Conservation (phyloP, 92 coral and sea anemone genomes). For the Palythoa caribaeorum region DNA sequence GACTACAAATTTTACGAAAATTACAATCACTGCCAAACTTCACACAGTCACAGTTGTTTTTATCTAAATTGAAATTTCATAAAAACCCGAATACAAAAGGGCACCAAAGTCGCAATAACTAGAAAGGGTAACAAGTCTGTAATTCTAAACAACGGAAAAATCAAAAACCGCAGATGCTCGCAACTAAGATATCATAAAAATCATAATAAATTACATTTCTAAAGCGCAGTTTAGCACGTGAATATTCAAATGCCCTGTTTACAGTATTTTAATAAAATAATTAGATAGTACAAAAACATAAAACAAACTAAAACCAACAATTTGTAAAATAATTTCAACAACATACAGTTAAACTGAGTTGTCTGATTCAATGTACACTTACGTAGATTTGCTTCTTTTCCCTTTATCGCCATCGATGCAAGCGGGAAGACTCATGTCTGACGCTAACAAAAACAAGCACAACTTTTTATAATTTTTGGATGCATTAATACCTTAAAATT, state of each 20-base stretch:
- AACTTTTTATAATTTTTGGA: neutral
- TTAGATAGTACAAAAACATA: neutral
- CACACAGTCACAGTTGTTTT: constrained; percentile 3
- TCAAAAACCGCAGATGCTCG: neutral
- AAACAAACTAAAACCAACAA: neutral
- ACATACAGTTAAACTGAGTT: neutral
- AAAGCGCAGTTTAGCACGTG: neutral
- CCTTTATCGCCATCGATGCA: neutral
- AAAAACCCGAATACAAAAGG: neutral
- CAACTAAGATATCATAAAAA: neutral
- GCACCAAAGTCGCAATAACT: constrained; percentile 6
- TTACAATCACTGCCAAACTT: constrained; percentile 6
- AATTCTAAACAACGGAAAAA: neutral
- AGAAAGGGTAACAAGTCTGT: constrained; percentile 2
- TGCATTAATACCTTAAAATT: neutral
- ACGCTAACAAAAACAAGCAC: neutral
- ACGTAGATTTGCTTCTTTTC: neutral
- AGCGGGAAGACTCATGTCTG: neutral
- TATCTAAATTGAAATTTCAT: neutral
- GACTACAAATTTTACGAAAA: neutral
- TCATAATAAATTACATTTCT: neutral
- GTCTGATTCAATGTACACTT: neutral
- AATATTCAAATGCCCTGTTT: neutral
- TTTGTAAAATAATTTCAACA: neutral
- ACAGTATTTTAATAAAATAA: neutral